Conservation (phyloP, 2,113 vertebrate genomes). For the Bos taurus region ARS-UCD2.0 NC_037332.1:34129501-34130000, state of each 20-base stretch:
- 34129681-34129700: background rate
- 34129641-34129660: background rate
- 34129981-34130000: background rate
- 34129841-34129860: background rate
- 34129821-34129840: background rate
- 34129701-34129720: background rate
- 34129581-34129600: background rate
- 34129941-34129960: too few relatives aligned
- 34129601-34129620: background rate
- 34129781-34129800: background rate
- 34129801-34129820: background rate
- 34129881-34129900: background rate
- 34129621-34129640: background rate
- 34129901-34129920: rapidly evolving
- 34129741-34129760: background rate
- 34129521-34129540: background rate
- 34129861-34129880: background rate
- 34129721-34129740: background rate
- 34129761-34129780: background rate
- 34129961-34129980: background rate
- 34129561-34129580: background rate
- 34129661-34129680: background rate
- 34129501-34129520: background rate
- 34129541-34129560: background rate
- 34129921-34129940: background rate